A percentile compares a stretch with the other conserved stretches of the same genome.
These are phyloP conservation scores for Plagiodera versicolora DNA, from an alignment of 2,888 invertebrate genomes.

Conservation along the genomic window DNA sequence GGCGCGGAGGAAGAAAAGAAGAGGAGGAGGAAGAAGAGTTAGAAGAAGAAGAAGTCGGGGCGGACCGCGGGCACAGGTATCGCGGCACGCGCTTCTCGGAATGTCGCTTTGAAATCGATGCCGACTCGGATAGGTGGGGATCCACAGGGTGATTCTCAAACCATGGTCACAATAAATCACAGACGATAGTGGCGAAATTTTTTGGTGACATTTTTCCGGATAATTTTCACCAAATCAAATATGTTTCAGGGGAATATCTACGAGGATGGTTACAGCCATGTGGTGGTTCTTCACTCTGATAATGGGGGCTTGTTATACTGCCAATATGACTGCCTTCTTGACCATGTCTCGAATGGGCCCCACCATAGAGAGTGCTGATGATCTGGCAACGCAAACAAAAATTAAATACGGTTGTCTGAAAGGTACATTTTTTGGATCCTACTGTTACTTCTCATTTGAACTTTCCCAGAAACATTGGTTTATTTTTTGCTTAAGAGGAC, in stretches of 20 bases:
- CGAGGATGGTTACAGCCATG: constrained; percentile 83
- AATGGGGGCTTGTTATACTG: constrained; percentile 91
- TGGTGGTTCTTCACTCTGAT: constrained; percentile 95
- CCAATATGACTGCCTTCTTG: constrained; percentile 90
- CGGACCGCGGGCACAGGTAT: constrained; percentile 41
- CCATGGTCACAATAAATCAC: no score
- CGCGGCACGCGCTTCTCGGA: constrained; percentile 50
- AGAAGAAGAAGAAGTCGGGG: constrained; percentile 23
- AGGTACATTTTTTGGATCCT: no score
- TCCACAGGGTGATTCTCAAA: not conserved
- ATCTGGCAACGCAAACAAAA: constrained; percentile 89
- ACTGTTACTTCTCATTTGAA: no score
- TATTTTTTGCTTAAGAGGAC: no score
- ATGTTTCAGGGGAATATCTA: constrained; percentile 76
- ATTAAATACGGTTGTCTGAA: constrained; percentile 93
- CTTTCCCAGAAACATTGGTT: no score
- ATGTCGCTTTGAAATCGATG: constrained; percentile 40
- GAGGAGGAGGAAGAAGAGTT: not conserved
- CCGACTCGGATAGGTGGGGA: constrained; percentile 29
- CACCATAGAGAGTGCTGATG: constrained; percentile 89
- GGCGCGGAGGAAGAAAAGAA: not conserved
- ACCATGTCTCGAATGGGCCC: constrained; percentile 88
- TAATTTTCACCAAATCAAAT: no score
- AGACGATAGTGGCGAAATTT: no score
- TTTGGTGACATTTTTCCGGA: no score